Base-by-base conservation (phyloP, 2,888 invertebrate species). In the Endotricha flammealis region DNA sequence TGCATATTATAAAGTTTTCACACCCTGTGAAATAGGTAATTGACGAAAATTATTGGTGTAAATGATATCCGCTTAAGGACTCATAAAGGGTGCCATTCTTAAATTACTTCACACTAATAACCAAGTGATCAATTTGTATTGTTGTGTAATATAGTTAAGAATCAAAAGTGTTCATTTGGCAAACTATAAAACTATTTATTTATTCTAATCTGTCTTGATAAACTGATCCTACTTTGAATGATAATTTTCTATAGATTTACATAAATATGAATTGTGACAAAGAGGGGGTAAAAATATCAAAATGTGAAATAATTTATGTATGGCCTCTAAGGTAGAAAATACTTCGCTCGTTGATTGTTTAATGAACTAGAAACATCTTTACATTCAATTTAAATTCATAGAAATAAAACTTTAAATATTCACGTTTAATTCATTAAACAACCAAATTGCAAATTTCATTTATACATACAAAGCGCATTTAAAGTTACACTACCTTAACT, bases 21-120 rank as follows among this genome's bases (percentile, higher is more conserved):
- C 74, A 82, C 85, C 85, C 83, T 85, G 85, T 82, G 78, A 71
- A 74, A 68, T 62, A 62, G 35, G 36, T 83, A 85, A 85, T 85
- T 85, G 85, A 85, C 85, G 50, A 56, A 82, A 81, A 76, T 70
- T 67, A 83, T 82, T 73, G 70, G 68, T 75, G 57, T 71, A 79
- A 83, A 70, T 63, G 47, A 75, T 71, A 68, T 57, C 71, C 69
- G 67, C 50, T 40, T 43, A n/a, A 53, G 66, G 66, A 57, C 53
- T 56, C 53, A 57, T 64, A 60, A 57, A 61, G n/a, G n/a, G n/a
- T n/a, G n/a, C n/a, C n/a, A n/a, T n/a, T n/a, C n/a, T n/a, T n/a
- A n/a, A n/a, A n/a, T n/a, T n/a, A n/a, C n/a, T n/a, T n/a, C n/a
- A n/a, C n/a, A n/a, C n/a, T n/a, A n/a, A n/a, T n/a, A n/a, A n/a